Percentiles rank a stretch among this genome's conserved stretches.
These are phyloP conservation scores for Chalcis sispes DNA, from an alignment of 2,888 invertebrate genomes.

Conservation along the genomic window DNA sequence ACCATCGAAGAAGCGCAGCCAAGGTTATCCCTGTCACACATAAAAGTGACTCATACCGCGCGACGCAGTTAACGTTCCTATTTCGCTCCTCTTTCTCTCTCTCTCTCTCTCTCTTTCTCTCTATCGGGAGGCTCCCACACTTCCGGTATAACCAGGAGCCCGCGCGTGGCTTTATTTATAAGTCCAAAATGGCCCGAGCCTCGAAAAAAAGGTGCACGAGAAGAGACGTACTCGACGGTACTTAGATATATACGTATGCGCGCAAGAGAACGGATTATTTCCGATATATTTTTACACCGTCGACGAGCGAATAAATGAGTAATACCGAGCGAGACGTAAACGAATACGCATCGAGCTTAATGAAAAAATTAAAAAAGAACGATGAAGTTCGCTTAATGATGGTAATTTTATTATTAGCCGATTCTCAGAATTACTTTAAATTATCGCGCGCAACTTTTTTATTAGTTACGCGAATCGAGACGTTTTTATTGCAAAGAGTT, in stretches of 20 bases:
- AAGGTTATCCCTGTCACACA: background rate
- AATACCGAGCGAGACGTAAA: no score
- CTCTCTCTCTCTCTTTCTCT: conserved; percentile 3
- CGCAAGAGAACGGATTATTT: background rate
- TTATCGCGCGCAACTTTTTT: no score
- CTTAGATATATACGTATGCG: background rate
- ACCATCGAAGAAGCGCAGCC: no score
- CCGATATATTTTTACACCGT: background rate
- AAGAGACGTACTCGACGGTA: background rate
- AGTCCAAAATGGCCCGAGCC: background rate
- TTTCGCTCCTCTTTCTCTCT: background rate
- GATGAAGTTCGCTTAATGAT: no score
- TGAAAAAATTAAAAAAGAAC: no score
- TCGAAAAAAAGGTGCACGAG: conserved; percentile 5
- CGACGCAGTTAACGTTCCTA: background rate
- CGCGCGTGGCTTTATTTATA: conserved; percentile 39
- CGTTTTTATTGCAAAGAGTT: no score
- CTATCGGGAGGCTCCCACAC: background rate
- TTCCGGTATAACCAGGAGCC: conserved; percentile 25
- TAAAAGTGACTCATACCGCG: conserved; percentile 8
- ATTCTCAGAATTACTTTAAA: no score
- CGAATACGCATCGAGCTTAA: no score
- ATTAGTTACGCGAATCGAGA: no score
- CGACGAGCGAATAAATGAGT: background rate
- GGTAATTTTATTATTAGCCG: no score